Conservation (phyloP, 2,113 vertebrate species). For the Aphyosemion australe region DNA sequence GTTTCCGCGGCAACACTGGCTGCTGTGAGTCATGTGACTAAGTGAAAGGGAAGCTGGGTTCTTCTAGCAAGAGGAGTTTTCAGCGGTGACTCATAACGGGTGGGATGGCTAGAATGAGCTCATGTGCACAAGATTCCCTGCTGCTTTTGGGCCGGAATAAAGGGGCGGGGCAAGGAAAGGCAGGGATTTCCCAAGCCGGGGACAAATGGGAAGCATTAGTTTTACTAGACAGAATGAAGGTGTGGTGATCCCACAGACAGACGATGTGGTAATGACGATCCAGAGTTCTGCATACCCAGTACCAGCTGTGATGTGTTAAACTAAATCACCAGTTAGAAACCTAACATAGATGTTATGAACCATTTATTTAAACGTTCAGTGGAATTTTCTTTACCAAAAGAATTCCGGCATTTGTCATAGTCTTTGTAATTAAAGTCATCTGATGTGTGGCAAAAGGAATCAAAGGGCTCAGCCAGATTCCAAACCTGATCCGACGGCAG, state of each 20-base stretch:
- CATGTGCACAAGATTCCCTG: constrained; percentile 21
- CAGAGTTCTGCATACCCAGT: neutral
- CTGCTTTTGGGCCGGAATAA: constrained; percentile 26
- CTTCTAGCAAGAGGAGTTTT: constrained; percentile 29
- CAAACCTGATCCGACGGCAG: too few species aligned
- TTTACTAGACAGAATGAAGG: constrained; percentile 7
- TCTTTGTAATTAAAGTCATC: too few species aligned
- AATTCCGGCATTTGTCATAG: too few species aligned
- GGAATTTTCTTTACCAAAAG: too few species aligned
- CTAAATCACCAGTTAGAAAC: too few species aligned
- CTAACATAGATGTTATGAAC: too few species aligned
- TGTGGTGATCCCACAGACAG: neutral
- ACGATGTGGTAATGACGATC: constrained; percentile 1
- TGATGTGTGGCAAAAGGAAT: too few species aligned
- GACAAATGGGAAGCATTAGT: constrained; percentile 11
- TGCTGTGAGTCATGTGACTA: constrained; percentile 35
- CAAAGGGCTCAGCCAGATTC: too few species aligned
- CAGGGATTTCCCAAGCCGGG: constrained; percentile 44
- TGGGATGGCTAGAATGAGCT: constrained; percentile 1
- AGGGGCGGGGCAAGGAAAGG: neutral
- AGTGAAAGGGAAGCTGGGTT: constrained; percentile 2
- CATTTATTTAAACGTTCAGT: too few species aligned
- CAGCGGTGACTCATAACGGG: constrained; percentile 56
- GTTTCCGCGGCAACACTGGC: constrained; percentile 48
- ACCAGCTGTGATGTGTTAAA: neutral